phyloP scores from a whole-genome alignment of 2,888 invertebrate species.

The Pinctada fucata region DNA sequence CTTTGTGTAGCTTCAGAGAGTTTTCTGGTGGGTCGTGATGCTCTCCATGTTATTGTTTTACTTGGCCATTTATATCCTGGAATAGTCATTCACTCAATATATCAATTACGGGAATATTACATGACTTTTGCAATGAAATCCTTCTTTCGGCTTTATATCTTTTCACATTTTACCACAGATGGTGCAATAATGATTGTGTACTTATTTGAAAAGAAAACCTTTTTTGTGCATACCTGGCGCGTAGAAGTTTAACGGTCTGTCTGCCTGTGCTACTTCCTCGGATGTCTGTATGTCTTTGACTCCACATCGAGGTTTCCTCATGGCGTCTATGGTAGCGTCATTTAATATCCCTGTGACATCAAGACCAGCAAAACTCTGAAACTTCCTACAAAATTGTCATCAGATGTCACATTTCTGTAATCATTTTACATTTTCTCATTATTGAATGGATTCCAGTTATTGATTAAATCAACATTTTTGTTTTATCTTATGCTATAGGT shows the following conservation, averaged over 20 bases:
- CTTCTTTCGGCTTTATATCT: too few species aligned
- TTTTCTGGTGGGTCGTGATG: slow-evolving; percentile 48
- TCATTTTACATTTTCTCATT: not conserved
- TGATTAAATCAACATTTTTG: too few species aligned
- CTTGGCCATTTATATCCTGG: slow-evolving; percentile 56
- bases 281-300: slow-evolving; percentile 53
- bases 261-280: slow-evolving; percentile 13
- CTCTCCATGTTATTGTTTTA: slow-evolving; percentile 54
- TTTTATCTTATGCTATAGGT: too few species aligned
- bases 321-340: slow-evolving; percentile 55
- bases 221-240: slow-evolving; percentile 27
- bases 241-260: slow-evolving; percentile 20
- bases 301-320: slow-evolving; percentile 69
- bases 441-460: too few species aligned
- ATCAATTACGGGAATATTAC: not conserved
- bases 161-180: too few species aligned
- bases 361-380: slow-evolving; percentile 64
- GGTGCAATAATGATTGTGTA: too few species aligned
- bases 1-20: slow-evolving; percentile 46
- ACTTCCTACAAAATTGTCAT: slow-evolving; percentile 49
- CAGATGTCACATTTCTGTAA: not conserved
- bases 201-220: too few species aligned
- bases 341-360: slow-evolving; percentile 61
- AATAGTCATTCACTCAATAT: not conserved
- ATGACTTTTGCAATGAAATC: too few species aligned